A percentile compares a stretch with the other conserved stretches of the same genome.
Conservation (phyloP, 1,140 invertebrate species). For the Bombus haemorrhoidalis region DNA sequence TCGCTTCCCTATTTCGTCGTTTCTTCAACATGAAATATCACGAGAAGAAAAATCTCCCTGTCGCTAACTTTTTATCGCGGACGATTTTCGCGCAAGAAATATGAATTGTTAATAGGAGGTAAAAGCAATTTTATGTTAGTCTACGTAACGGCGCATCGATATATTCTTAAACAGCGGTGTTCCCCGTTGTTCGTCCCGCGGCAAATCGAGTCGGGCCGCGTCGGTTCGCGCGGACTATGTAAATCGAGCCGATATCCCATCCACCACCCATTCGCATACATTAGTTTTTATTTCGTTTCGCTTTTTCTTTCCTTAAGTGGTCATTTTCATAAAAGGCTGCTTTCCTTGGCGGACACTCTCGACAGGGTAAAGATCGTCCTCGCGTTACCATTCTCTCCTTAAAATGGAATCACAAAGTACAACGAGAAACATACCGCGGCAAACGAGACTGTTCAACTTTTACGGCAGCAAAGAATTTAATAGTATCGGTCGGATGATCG, state of each 20-base stretch:
- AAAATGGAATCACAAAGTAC: neutral
- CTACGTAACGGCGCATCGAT: constrained; percentile 78
- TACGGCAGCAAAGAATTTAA: constrained; percentile 75
- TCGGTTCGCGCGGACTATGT: constrained; percentile 70
- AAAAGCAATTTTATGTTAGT: constrained; percentile 82
- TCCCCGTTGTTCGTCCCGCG: constrained; percentile 50
- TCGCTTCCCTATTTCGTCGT: neutral
- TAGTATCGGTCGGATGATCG: constrained; percentile 76
- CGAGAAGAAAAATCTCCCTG: constrained; percentile 64
- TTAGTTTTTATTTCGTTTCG: constrained; percentile 81
- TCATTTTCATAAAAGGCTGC: constrained; percentile 79
- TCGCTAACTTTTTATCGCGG: constrained; percentile 79
- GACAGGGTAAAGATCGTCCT: neutral
- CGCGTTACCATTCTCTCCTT: neutral
- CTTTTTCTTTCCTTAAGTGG: constrained; percentile 75
- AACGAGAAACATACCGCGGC: neutral
- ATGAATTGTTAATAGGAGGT: constrained; percentile 82
- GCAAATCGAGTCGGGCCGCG: constrained; percentile 4
- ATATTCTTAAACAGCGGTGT: constrained; percentile 73
- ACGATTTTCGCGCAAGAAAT: constrained; percentile 79
- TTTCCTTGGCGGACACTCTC: neutral
- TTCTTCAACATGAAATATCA: neutral
- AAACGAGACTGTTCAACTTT: neutral
- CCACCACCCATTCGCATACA: constrained; percentile 74
- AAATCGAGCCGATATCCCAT: constrained; percentile 69